These are phyloP conservation scores for Dolichomitus sp. DNA, from an alignment of 2,888 invertebrate species.

Conservation along the genomic window DNA sequence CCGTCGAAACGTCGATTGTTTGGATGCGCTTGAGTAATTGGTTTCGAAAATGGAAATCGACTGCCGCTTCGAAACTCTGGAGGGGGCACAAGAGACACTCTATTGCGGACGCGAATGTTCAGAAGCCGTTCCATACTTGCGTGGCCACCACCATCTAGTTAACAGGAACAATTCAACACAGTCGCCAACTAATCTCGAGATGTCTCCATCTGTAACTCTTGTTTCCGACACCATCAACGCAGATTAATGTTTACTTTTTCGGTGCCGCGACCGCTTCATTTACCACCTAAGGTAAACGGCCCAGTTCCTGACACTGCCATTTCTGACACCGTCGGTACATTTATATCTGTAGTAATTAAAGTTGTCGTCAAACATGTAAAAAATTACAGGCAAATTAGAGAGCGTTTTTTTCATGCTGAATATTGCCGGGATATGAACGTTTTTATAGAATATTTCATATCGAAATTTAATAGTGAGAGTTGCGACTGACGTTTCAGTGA, in stretches of 20 bases:
- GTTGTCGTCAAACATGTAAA: too few species aligned
- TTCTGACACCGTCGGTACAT: too few species aligned
- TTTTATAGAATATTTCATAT: too few species aligned
- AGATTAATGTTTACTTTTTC: slow-evolving; percentile 76
- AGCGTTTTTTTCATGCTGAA: too few species aligned
- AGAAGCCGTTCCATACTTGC: slow-evolving; percentile 11
- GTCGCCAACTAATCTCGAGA: slow-evolving; percentile 64
- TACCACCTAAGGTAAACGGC: too few species aligned
- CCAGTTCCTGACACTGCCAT: too few species aligned
- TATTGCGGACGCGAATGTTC: slow-evolving; percentile 27
- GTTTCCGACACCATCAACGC: slow-evolving; percentile 72
- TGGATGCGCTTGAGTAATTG: slow-evolving; percentile 69
- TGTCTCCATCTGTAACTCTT: slow-evolving; percentile 63
- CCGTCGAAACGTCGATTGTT: slow-evolving; percentile 62
- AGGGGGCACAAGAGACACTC: slow-evolving; percentile 61
- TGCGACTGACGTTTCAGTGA: too few species aligned
- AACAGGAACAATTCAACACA: slow-evolving; percentile 26
- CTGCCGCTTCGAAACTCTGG: slow-evolving; percentile 51
- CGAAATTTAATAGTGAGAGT: too few species aligned
- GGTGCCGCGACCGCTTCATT: slow-evolving; percentile 34
- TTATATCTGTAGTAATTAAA: too few species aligned
- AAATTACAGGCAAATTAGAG: too few species aligned
- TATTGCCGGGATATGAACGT: too few species aligned
- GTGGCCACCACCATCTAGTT: slow-evolving; percentile 31
- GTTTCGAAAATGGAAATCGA: slow-evolving; percentile 78